Percentiles rank a stretch among this genome's conserved stretches.
phyloP scores from a whole-genome alignment of 1,140 invertebrate genomes.

The Habropoda laboriosa region DNA sequence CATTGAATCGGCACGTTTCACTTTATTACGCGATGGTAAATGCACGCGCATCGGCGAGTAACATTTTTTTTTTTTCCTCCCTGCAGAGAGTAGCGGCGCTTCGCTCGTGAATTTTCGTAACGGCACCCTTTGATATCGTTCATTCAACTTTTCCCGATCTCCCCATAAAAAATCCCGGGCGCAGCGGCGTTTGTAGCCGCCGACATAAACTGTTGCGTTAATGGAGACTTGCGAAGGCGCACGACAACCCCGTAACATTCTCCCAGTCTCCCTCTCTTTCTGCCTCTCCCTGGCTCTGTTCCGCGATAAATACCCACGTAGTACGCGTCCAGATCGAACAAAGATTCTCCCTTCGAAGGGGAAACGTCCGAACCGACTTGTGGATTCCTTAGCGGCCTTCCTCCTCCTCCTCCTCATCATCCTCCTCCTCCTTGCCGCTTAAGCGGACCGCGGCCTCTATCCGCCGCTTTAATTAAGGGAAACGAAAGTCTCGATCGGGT shows the following conservation, averaged over 20 bases:
- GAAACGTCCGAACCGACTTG: not conserved
- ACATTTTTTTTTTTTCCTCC: conserved; percentile 22
- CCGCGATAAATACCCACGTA: conserved; percentile 25
- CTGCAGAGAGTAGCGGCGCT: conserved; percentile 21
- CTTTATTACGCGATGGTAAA: conserved; percentile 47
- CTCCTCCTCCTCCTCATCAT: too few relatives aligned
- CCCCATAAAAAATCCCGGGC: conserved; percentile 46
- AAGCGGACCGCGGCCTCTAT: not conserved
- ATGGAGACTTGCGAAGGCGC: conserved; percentile 45
- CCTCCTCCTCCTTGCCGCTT: too few relatives aligned
- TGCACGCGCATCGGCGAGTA: conserved; percentile 49
- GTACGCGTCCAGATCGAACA: conserved; percentile 7
- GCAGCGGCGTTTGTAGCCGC: conserved; percentile 42
- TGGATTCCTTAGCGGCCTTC: not conserved
- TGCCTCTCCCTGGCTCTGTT: too few relatives aligned
- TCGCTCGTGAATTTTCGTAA: conserved; percentile 54
- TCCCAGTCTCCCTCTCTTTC: too few relatives aligned
- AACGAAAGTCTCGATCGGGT: not conserved
- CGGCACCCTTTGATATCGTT: conserved; percentile 48
- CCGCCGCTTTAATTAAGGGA: not conserved
- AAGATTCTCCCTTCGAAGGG: conserved; percentile 18
- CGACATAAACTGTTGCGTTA: conserved; percentile 54
- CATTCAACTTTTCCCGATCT: conserved; percentile 53
- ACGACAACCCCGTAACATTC: conserved; percentile 4
- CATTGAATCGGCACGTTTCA: conserved; percentile 44